Base-by-base conservation (phyloP, 2,113 vertebrate species). In the Regulus satrapa region DNA sequence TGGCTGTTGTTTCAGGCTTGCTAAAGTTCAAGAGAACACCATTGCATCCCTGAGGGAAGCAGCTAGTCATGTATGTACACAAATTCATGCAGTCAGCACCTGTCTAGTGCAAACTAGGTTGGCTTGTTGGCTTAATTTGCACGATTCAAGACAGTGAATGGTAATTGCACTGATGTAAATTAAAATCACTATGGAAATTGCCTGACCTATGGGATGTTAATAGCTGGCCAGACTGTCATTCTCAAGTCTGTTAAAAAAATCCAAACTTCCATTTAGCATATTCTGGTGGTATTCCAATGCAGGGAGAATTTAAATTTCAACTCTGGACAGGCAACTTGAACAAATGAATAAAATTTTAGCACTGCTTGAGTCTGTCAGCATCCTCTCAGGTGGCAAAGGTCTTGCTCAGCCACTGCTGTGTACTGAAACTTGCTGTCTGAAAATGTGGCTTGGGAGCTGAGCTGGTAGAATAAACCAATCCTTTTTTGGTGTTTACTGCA, bases 11-110 rank as follows among this genome's bases (percentile, higher is more conserved):
- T 97, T 88, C 81, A 99, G 99, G 85, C 98, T 99, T 92, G 99
- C 99, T 82, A 99, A 98, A 98, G 97, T 99, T 96, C 96, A 98
- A 92, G 99, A 99, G 97, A 99, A 99, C 97, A 99, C 99, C 31
- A 98, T 99, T 59, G 98, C 99, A 89, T 99, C 99, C 51, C 98
- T 99, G 97, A 98, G 98, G 98, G 99, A 98, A 71, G 99, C 99
- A 96, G 99, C 99, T 68, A 98, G 97, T 75, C 98, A 99, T 19
- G 99, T 99, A 98, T 93, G 99, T 98, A 72, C 17, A 1, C 45
- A 56, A 4, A 2, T 85, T 64, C 61, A 54, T 1, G 1, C 31
- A 24, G 8, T 2, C 46, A 13, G 18, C 36, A 46, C 52, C 14
- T n/a, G 6, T 17, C 6, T 9, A 23, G 16, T 72, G 72, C 23